These are phyloP conservation scores for Camponotus vicinus DNA, from an alignment of 1,140 invertebrate species.

Conservation along the genomic window DNA sequence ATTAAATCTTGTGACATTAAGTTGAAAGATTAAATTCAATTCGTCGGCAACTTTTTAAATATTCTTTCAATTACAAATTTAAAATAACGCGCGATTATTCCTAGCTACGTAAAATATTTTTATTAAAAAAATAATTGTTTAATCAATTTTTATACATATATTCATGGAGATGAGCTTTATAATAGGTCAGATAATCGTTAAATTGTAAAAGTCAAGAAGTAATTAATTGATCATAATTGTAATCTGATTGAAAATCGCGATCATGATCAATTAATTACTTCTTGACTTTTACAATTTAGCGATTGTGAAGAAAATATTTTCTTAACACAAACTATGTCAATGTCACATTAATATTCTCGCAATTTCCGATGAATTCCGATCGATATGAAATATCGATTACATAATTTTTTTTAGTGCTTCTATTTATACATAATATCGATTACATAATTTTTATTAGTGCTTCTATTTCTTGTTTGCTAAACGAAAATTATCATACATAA, in stretches of 20 bases:
- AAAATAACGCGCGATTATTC: neutral
- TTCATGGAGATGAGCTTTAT: neutral
- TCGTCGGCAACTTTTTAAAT: neutral
- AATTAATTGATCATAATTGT: constrained; percentile 3
- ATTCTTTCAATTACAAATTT: neutral
- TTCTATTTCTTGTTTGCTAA: neutral
- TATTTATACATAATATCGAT: neutral
- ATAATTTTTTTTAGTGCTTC: neutral
- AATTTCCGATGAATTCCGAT: too few species aligned
- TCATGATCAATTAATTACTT: constrained; percentile 9
- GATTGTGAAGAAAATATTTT: neutral
- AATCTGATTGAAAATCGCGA: neutral
- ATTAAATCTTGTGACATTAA: neutral
- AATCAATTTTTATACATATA: neutral
- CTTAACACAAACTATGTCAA: constrained; percentile 25
- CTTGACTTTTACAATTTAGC: constrained; percentile 24
- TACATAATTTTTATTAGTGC: neutral
- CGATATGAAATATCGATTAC: neutral
- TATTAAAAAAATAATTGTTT: neutral
- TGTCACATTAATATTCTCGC: constrained; percentile 19
- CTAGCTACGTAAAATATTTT: neutral
- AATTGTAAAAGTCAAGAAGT: constrained; percentile 8
- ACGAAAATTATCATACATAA: neutral
- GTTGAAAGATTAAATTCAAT: neutral
- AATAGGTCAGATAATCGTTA: constrained; percentile 5